Percentiles rank a stretch among this genome's conserved stretches.
Conservation (phyloP, 1,140 invertebrate genomes). For the Heliothis subflexa region DNA sequence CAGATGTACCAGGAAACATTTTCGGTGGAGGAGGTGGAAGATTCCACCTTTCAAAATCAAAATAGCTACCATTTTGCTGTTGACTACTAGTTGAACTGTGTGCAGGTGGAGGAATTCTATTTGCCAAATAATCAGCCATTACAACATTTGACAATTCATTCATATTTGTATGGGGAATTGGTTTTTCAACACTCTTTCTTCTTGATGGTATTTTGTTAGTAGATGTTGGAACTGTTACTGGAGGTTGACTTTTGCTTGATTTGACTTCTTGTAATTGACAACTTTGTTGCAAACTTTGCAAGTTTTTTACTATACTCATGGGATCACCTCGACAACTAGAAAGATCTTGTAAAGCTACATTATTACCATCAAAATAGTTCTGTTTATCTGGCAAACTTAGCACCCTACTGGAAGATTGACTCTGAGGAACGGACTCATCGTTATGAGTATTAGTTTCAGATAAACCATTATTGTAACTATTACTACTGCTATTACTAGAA, state of each 20-base stretch:
- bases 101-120: constrained; percentile 90
- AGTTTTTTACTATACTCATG: constrained; percentile 91
- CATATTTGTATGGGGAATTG: constrained; percentile 77
- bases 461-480: constrained; percentile 78
- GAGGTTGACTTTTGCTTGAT: constrained; percentile 75
- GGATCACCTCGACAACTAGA: constrained; percentile 91
- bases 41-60: constrained; percentile 92
- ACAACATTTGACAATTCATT: constrained; percentile 85
- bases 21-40: constrained; percentile 89
- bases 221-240: constrained; percentile 59
- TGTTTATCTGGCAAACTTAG: constrained; percentile 72
- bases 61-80: constrained; percentile 89
- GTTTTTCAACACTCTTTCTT: constrained; percentile 87
- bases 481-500: constrained; percentile 78
- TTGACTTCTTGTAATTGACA: constrained; percentile 88
- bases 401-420: constrained; percentile 60
- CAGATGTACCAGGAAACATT: constrained; percentile 87
- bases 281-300: constrained; percentile 88
- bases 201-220: constrained; percentile 75
- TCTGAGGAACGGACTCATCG: constrained; percentile 70
- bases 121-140: constrained; percentile 87
- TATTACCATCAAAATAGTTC: constrained; percentile 81
- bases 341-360: constrained; percentile 89
- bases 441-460: constrained; percentile 85
- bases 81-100: constrained; percentile 89